These are phyloP conservation scores for Phyllotreta cruciferae DNA, from an alignment of 2,888 invertebrate genomes.

Conservation along the genomic window DNA sequence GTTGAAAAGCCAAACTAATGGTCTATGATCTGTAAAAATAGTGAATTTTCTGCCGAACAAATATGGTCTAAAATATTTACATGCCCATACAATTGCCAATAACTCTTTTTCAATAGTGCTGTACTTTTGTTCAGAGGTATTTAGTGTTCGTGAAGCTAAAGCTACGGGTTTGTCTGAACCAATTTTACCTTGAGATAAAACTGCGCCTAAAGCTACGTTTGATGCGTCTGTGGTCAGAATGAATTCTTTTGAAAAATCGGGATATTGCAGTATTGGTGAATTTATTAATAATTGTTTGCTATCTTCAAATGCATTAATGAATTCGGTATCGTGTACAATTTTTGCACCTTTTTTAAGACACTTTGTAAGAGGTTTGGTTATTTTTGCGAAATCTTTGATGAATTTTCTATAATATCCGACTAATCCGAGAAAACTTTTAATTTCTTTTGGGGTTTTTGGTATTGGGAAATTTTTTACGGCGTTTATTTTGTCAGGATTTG, in stretches of 20 bases:
- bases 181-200: slow-evolving; percentile 40
- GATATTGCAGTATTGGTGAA: slow-evolving; percentile 41
- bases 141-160: too few relatives aligned
- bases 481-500: slow-evolving; percentile 39
- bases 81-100: too few relatives aligned
- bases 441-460: slow-evolving; percentile 39
- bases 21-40: too few relatives aligned
- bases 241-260: slow-evolving; percentile 43
- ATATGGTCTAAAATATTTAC: too few relatives aligned
- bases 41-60: too few relatives aligned
- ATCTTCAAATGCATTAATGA: slow-evolving; percentile 33
- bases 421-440: slow-evolving; percentile 39
- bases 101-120: too few relatives aligned
- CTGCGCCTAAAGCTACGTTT: slow-evolving; percentile 41
- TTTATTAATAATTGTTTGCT: slow-evolving; percentile 37
- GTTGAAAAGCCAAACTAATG: too few relatives aligned
- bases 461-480: slow-evolving; percentile 38
- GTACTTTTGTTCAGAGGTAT: too few relatives aligned
- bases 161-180: slow-evolving; percentile 32
- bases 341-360: slow-evolving; percentile 37
- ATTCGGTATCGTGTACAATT: slow-evolving; percentile 31
- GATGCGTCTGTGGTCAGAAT: slow-evolving; percentile 44
- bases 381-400: slow-evolving; percentile 38
- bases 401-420: slow-evolving; percentile 40
- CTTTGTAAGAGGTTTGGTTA: slow-evolving; percentile 37